Conservation (phyloP, 2,797 vertebrate genomes). For the Leptatherina wallacei region DNA sequence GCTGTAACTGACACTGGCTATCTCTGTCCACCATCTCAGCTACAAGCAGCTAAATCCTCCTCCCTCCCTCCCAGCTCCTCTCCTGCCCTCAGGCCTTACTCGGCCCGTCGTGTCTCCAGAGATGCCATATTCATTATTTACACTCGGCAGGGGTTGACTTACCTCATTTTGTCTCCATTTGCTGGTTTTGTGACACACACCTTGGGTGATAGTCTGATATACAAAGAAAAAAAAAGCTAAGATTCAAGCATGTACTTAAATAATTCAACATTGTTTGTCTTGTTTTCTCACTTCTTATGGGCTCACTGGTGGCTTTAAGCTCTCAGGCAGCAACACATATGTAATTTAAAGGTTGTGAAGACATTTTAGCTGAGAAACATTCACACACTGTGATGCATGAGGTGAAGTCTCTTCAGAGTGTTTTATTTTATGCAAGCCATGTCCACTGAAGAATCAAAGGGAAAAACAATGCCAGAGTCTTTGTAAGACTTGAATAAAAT, state of each 20-base stretch:
- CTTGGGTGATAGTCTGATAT: constrained; percentile 9
- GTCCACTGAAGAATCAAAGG: constrained; percentile 16
- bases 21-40: constrained; percentile 69
- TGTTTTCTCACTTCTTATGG: constrained; percentile 10
- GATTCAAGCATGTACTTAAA: neutral
- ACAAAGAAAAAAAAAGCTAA: constrained; percentile 3
- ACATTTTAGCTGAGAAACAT: constrained; percentile 9
- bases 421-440: constrained; percentile 12
- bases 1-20: constrained; percentile 72
- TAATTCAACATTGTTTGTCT: constrained; percentile 6
- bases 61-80: neutral
- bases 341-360: constrained; percentile 19
- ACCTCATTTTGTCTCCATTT: constrained; percentile 36
- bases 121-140: constrained; percentile 75
- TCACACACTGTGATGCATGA: neutral
- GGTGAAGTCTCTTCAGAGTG: constrained; percentile 8
- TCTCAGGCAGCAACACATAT: constrained; percentile 5
- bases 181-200: constrained; percentile 24
- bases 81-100: constrained; percentile 31
- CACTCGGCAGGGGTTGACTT: constrained; percentile 45
- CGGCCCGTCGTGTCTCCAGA: constrained; percentile 48
- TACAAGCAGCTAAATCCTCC: constrained; percentile 45
- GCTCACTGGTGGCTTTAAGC: constrained; percentile 10
- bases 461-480: neutral
- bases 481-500: constrained; percentile 3